These are phyloP conservation scores for Parus major DNA, from an alignment of 2,113 vertebrate genomes.

Conservation along the genomic window DNA sequence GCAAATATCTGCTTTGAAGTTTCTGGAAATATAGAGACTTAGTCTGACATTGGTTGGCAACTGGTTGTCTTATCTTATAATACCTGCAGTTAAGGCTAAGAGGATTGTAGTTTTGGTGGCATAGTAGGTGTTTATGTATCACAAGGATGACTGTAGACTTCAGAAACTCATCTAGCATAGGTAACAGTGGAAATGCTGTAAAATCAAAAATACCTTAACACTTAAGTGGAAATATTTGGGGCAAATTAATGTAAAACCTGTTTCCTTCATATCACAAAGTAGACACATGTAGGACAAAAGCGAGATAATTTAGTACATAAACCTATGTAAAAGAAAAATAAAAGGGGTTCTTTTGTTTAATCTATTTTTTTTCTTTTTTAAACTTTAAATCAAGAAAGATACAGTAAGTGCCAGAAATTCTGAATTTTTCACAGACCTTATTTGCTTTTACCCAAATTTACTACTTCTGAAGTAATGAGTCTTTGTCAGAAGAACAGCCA, in stretches of 20 bases:
- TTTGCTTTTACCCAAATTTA: not conserved
- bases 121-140: not conserved
- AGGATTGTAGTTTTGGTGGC: constrained; percentile 9
- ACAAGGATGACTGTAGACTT: not conserved
- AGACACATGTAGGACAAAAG: not conserved
- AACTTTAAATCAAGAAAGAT: not conserved
- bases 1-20: constrained; percentile 31
- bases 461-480: not conserved
- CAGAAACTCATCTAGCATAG: not conserved
- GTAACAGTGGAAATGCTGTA: not conserved
- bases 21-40: constrained; percentile 25
- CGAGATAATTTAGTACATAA: not conserved
- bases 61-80: not conserved
- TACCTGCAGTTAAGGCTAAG: constrained; percentile 19
- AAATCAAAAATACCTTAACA: not conserved
- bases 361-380: not conserved
- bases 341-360: not conserved
- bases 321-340: not conserved
- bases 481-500: not conserved
- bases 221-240: not conserved
- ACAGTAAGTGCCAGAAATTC: not conserved
- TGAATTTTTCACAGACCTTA: not conserved
- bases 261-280: not conserved
- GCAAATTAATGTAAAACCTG: not conserved
- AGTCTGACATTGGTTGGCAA: not conserved